Base-by-base conservation (phyloP, 2,113 vertebrate genomes). In the Candoia aspera region DNA sequence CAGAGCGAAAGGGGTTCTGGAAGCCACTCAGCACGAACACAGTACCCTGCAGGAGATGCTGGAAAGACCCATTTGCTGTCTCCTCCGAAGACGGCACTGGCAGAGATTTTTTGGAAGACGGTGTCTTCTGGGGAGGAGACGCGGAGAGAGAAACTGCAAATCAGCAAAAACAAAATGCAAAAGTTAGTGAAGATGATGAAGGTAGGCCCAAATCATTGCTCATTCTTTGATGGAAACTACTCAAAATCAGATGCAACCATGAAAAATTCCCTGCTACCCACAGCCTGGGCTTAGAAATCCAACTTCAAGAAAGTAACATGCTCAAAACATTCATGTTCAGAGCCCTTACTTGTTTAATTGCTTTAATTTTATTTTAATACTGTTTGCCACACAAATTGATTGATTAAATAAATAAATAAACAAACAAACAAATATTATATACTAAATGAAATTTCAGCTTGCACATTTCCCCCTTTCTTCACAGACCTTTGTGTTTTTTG, bases 21-120 rank as follows among this genome's bases (percentile, higher is more conserved):
- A 99, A 99, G 84, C 98, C 98, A 0, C 98, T 99, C 91, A 99
- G 97, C 49, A 99, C 98, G 86, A 99, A 98, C 95, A 99, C 98
- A 9, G 98, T 98, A 0, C 98, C 98, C 94, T 98, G 97, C 93
- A 99, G 94, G 88, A 99, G 93, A 11, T 53, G 95, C 13, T 96
- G 96, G 68, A 98, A 94, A 0, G 91, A 2, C 21, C 84, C 90
- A 2, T 94, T 85, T 26, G 91, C 62, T 0, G n/a, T 88, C 60
- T 94, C 93, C 59, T 95, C 96, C 19, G 57, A 54, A 90, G 57
- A 8, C 6, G 21, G 86, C 0, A 13, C 95, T 55, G 95, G 97
- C 24, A 62, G 85, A 29, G 90, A 91, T 37, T 96, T 97, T 92
- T 95, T 96, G 24, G 92, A 93, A 42, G 96, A 93, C 0, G 95